A percentile compares a stretch with the other conserved stretches of the same genome.
These are phyloP conservation scores for Physocephala rufipes DNA, from an alignment of 2,888 invertebrate species.

Conservation along the genomic window DNA sequence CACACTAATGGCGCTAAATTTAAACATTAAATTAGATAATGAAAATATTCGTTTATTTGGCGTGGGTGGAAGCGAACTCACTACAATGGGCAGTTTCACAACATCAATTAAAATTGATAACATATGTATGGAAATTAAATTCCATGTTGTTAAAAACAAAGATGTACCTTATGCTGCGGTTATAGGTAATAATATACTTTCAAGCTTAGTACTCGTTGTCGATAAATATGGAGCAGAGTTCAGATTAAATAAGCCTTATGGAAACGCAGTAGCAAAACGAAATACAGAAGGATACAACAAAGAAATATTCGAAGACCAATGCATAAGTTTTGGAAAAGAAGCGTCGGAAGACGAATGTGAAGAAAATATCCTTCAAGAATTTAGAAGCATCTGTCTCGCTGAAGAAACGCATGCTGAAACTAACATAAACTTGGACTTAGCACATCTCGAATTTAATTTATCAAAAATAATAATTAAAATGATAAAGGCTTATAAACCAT, in stretches of 20 bases:
- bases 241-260: slow-evolving; percentile 5
- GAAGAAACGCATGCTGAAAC: slow-evolving; percentile 4
- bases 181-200: slow-evolving; percentile 4
- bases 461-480: slow-evolving; percentile 5
- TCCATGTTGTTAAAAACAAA: slow-evolving; percentile 7
- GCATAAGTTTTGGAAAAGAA: neutral
- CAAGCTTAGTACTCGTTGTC: neutral
- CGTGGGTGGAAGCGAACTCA: neutral
- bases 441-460: slow-evolving; percentile 5
- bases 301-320: neutral
- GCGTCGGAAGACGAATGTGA: neutral
- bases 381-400: neutral
- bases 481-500: neutral
- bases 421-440: slow-evolving; percentile 3
- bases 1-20: neutral
- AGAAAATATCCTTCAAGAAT: slow-evolving; percentile 7
- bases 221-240: neutral
- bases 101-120: neutral
- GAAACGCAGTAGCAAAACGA: neutral
- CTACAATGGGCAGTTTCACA: slow-evolving; percentile 7
- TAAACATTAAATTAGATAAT: neutral
- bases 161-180: neutral
- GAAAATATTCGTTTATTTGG: neutral
- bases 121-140: neutral
- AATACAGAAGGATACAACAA: neutral